A percentile compares a stretch with the other conserved stretches of the same genome.
These are phyloP conservation scores for Orgyia antiqua DNA, from an alignment of 2,888 invertebrate genomes.

Conservation along the genomic window DNA sequence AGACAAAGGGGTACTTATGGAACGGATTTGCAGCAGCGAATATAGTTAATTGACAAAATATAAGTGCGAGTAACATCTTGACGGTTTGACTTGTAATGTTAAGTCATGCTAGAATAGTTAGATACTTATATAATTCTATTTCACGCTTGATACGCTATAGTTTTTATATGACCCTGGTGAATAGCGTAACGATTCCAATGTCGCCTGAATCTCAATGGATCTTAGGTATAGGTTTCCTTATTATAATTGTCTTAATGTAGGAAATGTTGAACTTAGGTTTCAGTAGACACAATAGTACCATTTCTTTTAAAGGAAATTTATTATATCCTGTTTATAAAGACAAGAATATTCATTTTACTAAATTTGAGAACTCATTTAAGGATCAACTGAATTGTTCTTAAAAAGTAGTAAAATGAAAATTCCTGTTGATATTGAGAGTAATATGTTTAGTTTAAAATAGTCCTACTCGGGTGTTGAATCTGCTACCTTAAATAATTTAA, in stretches of 20 bases:
- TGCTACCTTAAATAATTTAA: no score
- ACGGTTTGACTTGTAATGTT: conserved; percentile 37
- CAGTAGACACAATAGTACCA: conserved; percentile 1
- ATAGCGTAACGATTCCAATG: conserved; percentile 53
- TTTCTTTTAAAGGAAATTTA: conserved; percentile 5
- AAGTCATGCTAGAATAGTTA: conserved; percentile 52
- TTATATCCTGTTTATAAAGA: no score
- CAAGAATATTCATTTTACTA: no score
- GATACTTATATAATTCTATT: conserved; percentile 61
- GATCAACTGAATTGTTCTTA: no score
- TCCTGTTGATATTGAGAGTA: no score
- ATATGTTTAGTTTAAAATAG: no score
- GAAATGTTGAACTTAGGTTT: conserved; percentile 2
- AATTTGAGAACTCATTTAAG: no score
- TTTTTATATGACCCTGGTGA: conserved; percentile 59
- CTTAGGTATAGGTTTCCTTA: conserved; percentile 38
- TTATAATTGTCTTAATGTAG: conserved; percentile 19
- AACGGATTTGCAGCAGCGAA: conserved; percentile 49
- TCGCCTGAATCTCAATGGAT: conserved; percentile 35
- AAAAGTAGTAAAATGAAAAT: no score
- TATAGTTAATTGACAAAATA: conserved; percentile 34
- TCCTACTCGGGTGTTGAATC: no score
- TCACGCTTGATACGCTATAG: conserved; percentile 53
- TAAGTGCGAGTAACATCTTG: conserved; percentile 50
- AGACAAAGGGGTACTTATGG: conserved; percentile 65